A percentile compares a stretch with the other conserved stretches of the same genome.
phyloP scores from a whole-genome alignment of 2,888 invertebrate species.

The Nezara viridula region DNA sequence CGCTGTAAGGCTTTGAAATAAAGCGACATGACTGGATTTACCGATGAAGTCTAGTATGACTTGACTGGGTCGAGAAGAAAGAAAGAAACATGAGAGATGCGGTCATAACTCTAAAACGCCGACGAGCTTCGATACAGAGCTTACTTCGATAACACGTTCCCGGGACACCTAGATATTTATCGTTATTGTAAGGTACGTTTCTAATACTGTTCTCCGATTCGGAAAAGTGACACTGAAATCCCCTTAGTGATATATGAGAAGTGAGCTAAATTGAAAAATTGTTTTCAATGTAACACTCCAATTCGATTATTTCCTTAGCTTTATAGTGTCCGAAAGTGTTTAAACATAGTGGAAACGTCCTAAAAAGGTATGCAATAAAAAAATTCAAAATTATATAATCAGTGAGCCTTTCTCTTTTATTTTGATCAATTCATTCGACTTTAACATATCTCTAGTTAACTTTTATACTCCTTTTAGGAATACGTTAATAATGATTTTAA shows the following conservation, averaged over 20 bases:
- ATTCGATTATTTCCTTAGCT: too few relatives aligned
- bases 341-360: too few relatives aligned
- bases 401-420: too few relatives aligned
- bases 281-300: not conserved
- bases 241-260: not conserved
- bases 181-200: not conserved
- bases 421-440: too few relatives aligned
- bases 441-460: too few relatives aligned
- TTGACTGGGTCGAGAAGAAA: not conserved
- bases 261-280: not conserved
- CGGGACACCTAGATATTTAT: not conserved
- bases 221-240: not conserved
- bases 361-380: too few relatives aligned
- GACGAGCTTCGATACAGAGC: not conserved
- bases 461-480: too few relatives aligned
- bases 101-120: not conserved
- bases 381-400: too few relatives aligned
- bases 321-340: too few relatives aligned
- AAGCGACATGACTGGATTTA: not conserved
- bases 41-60: not conserved
- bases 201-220: not conserved
- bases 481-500: too few relatives aligned
- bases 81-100: not conserved
- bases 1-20: not conserved
- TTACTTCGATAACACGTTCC: not conserved